phyloP scores from a whole-genome alignment of 1,140 invertebrate species.

The Drosophila pachea region DNA sequence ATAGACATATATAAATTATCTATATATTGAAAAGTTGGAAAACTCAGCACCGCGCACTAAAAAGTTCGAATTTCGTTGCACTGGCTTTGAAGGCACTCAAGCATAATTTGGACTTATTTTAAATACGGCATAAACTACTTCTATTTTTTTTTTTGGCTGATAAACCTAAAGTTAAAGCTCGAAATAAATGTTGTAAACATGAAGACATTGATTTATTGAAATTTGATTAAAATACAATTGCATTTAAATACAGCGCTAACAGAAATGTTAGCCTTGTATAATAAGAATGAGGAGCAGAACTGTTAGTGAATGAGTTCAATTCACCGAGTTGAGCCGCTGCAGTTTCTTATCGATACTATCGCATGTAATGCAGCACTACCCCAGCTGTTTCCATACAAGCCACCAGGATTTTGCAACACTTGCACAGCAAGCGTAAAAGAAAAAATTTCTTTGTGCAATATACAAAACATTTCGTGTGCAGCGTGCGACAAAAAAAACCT shows the following conservation, averaged over 20 bases:
- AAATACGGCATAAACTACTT: conserved; percentile 17
- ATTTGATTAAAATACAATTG: neutral
- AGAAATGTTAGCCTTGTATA: neutral
- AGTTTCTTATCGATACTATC: conserved; percentile 30
- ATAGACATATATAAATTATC: neutral
- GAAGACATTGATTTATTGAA: neutral
- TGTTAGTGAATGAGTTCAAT: conserved; percentile 12
- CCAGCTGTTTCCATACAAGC: conserved; percentile 36
- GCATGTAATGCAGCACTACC: conserved; percentile 27
- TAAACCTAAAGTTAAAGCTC: conserved; percentile 36
- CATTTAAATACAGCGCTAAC: neutral
- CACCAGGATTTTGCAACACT: conserved; percentile 41
- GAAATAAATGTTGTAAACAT: conserved; percentile 49
- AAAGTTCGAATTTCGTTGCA: conserved; percentile 48
- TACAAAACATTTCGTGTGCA: conserved; percentile 43
- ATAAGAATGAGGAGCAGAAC: conserved; percentile 4
- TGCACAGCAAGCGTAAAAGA: conserved; percentile 45
- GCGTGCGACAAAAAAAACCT: conserved; percentile 18
- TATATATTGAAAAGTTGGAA: conserved; percentile 16
- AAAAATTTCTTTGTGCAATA: conserved; percentile 59
- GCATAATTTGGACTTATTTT: conserved; percentile 45
- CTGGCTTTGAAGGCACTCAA: conserved; percentile 32
- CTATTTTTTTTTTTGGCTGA: neutral
- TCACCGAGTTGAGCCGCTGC: neutral
- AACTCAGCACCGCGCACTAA: conserved; percentile 50